Percentiles rank a stretch among this genome's conserved stretches.
phyloP scores from a whole-genome alignment of 2,797 vertebrate species.

The Apodemus agrarius region DNA sequence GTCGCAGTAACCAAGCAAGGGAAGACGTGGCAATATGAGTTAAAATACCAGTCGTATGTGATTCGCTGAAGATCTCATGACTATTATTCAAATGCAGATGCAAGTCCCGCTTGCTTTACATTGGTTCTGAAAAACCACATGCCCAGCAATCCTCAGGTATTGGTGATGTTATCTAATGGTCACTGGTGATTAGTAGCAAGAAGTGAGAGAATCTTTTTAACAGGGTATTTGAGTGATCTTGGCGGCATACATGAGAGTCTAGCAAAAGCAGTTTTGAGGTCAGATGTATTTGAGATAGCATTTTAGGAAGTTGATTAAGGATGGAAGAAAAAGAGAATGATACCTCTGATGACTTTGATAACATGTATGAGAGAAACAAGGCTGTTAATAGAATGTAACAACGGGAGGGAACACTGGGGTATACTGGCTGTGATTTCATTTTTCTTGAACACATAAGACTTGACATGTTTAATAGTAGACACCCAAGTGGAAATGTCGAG shows the following conservation, averaged over 20 bases:
- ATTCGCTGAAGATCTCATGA: not conserved
- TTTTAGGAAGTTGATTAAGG: not conserved
- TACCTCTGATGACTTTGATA: not conserved
- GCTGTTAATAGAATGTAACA: not conserved
- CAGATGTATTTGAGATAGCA: not conserved
- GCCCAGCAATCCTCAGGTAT: not conserved
- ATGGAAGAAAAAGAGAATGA: not conserved
- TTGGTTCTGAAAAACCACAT: not conserved
- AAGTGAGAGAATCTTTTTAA: not conserved
- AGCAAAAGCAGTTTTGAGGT: not conserved
- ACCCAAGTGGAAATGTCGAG: not conserved
- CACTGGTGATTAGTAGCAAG: not conserved
- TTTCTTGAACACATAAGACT: not conserved
- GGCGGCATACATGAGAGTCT: not conserved
- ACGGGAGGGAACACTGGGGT: no score
- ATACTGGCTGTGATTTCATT: not conserved
- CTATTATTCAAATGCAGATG: not conserved
- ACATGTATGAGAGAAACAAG: not conserved
- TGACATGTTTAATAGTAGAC: not conserved
- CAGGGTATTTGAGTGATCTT: not conserved
- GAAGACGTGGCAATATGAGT: not conserved
- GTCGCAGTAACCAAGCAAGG: not conserved
- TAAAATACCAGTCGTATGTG: not conserved
- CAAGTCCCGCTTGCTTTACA: not conserved
- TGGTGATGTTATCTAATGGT: not conserved